These are phyloP conservation scores for Laothoe populi DNA, from an alignment of 2,888 invertebrate genomes.

Conservation along the genomic window DNA sequence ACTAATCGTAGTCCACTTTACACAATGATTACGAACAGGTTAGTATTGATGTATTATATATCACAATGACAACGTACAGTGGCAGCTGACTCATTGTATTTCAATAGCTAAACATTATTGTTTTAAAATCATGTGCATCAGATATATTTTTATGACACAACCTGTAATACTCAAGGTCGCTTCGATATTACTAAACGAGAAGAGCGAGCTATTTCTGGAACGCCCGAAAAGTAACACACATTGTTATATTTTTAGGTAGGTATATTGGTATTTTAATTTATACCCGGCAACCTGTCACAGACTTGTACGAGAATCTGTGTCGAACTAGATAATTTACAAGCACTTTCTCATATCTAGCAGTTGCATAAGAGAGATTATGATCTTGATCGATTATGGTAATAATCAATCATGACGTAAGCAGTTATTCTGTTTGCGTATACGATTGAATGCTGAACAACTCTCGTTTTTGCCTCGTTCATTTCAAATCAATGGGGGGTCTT, in stretches of 20 bases:
- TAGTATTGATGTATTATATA: conserved; percentile 54
- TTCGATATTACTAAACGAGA: conserved; percentile 37
- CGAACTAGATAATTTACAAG: conserved; percentile 55
- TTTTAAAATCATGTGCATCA: conserved; percentile 17
- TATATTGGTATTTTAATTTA: conserved; percentile 35
- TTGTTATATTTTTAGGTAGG: conserved; percentile 30
- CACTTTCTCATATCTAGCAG: conserved; percentile 64
- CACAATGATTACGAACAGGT: conserved; percentile 53
- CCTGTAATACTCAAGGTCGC: conserved; percentile 41
- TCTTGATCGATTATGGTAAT: conserved; percentile 80
- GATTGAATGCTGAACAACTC: conserved; percentile 63
- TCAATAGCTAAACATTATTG: conserved; percentile 19
- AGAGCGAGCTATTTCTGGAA: conserved; percentile 44
- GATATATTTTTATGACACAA: conserved; percentile 30
- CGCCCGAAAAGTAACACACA: conserved; percentile 37
- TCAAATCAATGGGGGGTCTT: conserved; percentile 57
- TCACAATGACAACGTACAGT: conserved; percentile 44
- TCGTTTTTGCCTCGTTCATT: conserved; percentile 62
- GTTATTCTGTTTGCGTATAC: conserved; percentile 58
- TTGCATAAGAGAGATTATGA: conserved; percentile 71
- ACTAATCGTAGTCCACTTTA: conserved; percentile 28
- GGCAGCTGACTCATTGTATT: conserved; percentile 46
- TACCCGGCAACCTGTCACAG: conserved; percentile 35
- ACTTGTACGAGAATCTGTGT: conserved; percentile 41
- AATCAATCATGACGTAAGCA: conserved; percentile 66